phyloP scores from a whole-genome alignment of 2,113 vertebrate genomes.

The Asarcornis scutulata region DNA sequence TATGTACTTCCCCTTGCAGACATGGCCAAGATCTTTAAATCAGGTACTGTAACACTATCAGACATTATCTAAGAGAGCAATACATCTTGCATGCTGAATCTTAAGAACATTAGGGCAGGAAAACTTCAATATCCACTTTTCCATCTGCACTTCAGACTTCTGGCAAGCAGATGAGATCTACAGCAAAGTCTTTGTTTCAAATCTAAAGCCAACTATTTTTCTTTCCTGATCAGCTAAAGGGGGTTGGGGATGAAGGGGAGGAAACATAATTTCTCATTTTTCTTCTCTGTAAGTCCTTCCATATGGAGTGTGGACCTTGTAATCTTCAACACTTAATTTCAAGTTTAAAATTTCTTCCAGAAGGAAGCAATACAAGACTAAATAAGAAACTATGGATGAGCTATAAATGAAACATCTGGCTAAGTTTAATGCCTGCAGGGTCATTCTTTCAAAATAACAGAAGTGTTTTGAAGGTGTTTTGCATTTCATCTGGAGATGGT shows the following conservation, averaged over 20 bases:
- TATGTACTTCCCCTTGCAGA: background rate
- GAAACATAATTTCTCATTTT: background rate
- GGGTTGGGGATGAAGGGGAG: no score
- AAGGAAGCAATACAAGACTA: conserved; percentile 35
- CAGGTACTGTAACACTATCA: background rate
- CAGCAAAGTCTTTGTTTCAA: conserved; percentile 28
- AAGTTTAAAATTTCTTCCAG: conserved; percentile 50
- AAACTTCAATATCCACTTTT: conserved; percentile 58
- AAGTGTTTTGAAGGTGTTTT: background rate
- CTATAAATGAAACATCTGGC: conserved; percentile 23
- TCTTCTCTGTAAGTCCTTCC: conserved; percentile 25
- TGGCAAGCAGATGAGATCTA: conserved; percentile 56
- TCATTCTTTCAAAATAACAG: conserved; percentile 9
- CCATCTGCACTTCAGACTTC: conserved; percentile 48
- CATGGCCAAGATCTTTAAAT: background rate
- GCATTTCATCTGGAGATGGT: background rate
- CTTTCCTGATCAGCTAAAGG: background rate
- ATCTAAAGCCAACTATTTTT: conserved; percentile 34
- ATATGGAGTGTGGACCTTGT: background rate
- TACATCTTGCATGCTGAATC: background rate
- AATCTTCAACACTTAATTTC: conserved; percentile 51
- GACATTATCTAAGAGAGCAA: background rate
- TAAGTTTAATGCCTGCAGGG: conserved; percentile 33
- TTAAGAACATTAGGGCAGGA: conserved; percentile 19
- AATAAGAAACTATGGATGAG: conserved; percentile 13